Evolutionary conservation across 1,140 invertebrate genomes (phyloP), one percentile per base, ranked within the genome.

Genomic region (Apis cerana): DNA sequence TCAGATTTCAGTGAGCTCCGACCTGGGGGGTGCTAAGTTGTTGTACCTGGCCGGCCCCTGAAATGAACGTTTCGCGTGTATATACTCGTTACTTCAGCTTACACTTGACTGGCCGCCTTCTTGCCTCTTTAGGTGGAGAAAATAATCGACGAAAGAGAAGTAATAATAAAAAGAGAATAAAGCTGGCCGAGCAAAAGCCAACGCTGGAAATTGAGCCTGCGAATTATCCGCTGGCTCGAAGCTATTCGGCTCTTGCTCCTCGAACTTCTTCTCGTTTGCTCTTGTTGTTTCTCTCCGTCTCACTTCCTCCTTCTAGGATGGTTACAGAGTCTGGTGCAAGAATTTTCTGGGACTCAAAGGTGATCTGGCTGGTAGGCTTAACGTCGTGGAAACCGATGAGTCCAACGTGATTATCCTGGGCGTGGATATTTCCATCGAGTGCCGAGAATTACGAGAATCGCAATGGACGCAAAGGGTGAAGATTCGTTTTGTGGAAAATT

Each of bases 101-200:
- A 89, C 86, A 89, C 88, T 89, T 89, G 89, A 89, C 89, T 86
- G 89, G 64, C 64, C 85, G 88, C 88, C 89, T 89, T 89, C 80
- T 83, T 86, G 89, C 80, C 89, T 89, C 76, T 27, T 65, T 56
- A 56, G 62, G 23, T 27, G 69, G 43, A 69, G 67, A 72, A 43
- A 85, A 88, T 89, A 80, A 90, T 90, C 85, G 83, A 77, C 67
- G 33, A 19, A 33, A 61, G 83, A 83, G 76, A 88, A 61, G 33
- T 33, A 33, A 33, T 33, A 33, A 33, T 33, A 33, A 33, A 33
- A 33, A 33, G 33, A 33, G 33, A 76, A 59, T 43, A 43, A 58
- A 52, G n/a, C n/a, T 23, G 64, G 1, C 79, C 33, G n/a, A 75
- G 75, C 64, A 82, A 59, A 85, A 89, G 86, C 85, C 85, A 87